Percentiles rank a stretch among this genome's conserved stretches.
Conservation (phyloP, 2,113 vertebrate species). For the Microtus montanus region DNA sequence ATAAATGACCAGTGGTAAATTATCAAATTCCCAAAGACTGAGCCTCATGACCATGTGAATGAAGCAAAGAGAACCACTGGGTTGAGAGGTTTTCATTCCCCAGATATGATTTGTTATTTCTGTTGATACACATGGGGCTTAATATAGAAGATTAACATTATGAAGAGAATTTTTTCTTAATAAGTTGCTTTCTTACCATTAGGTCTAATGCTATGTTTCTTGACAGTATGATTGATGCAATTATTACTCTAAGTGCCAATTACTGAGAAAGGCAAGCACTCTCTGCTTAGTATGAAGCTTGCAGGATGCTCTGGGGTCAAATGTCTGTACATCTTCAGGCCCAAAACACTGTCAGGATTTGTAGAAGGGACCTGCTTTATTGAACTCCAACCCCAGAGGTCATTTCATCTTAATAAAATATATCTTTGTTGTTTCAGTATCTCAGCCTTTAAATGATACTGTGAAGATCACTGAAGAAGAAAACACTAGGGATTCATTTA, state of each 20-base stretch:
- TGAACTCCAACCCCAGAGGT: background rate
- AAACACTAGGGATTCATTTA: conserved; percentile 11
- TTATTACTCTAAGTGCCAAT: conserved; percentile 64
- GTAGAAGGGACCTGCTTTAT: background rate
- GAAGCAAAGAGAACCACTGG: background rate
- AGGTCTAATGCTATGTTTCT: conserved; percentile 56
- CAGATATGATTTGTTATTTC: conserved; percentile 9
- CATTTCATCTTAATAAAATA: conserved; percentile 47
- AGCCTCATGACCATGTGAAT: background rate
- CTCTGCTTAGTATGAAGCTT: conserved; percentile 16
- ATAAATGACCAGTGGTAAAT: background rate
- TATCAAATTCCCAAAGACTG: background rate
- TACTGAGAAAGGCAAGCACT: conserved; percentile 44
- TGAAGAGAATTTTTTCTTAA: conserved; percentile 58
- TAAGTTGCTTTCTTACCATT: conserved; percentile 57
- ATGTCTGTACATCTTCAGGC: conserved; percentile 1
- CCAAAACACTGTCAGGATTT: conserved; percentile 44
- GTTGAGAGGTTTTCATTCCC: background rate
- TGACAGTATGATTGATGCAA: conserved; percentile 67
- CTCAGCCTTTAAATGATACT: conserved; percentile 47
- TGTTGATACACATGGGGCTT: conserved; percentile 16
- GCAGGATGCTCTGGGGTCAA: conserved; percentile 20
- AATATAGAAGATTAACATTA: conserved; percentile 55
- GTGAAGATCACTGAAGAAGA: conserved; percentile 16
- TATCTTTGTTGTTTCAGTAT: conserved; percentile 44